These are phyloP conservation scores for Megalops atlanticus DNA, from an alignment of 2,113 vertebrate genomes.

Conservation along the genomic window DNA sequence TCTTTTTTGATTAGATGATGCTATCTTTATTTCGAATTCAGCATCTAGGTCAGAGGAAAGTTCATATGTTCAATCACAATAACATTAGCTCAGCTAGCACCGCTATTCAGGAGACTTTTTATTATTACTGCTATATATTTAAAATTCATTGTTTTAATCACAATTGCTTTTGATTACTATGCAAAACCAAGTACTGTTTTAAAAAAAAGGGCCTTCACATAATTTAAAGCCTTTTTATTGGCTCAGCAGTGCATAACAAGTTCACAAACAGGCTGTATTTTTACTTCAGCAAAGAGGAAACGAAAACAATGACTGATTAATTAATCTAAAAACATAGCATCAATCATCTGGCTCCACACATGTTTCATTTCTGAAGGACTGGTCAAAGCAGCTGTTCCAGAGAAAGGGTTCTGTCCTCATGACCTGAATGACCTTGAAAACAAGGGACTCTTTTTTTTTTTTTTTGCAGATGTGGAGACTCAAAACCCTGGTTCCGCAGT, in stretches of 20 bases:
- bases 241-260: not conserved
- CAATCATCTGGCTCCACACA: too few species aligned
- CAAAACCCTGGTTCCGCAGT: not conserved
- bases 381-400: too few species aligned
- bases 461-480: too few species aligned
- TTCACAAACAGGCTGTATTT: too few species aligned
- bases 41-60: conserved; percentile 25
- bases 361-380: too few species aligned
- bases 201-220: conserved; percentile 19
- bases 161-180: conserved; percentile 19
- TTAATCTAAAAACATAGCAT: conserved; percentile 13
- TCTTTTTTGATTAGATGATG: conserved; percentile 65
- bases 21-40: conserved; percentile 51
- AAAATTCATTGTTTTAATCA: too few species aligned
- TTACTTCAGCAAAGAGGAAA: not conserved
- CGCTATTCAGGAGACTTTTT: too few species aligned
- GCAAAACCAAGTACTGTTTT: not conserved
- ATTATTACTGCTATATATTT: conserved; percentile 8
- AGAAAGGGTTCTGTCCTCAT: too few species aligned
- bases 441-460: too few species aligned
- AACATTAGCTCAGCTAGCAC: not conserved
- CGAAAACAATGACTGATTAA: not conserved
- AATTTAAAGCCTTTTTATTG: conserved; percentile 14
- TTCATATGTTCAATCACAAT: conserved; percentile 31
- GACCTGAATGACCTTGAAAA: not conserved